A percentile compares a stretch with the other conserved stretches of the same genome.
phyloP scores from a whole-genome alignment of 2,797 vertebrate species.

The Halcyon chelicuti region DNA sequence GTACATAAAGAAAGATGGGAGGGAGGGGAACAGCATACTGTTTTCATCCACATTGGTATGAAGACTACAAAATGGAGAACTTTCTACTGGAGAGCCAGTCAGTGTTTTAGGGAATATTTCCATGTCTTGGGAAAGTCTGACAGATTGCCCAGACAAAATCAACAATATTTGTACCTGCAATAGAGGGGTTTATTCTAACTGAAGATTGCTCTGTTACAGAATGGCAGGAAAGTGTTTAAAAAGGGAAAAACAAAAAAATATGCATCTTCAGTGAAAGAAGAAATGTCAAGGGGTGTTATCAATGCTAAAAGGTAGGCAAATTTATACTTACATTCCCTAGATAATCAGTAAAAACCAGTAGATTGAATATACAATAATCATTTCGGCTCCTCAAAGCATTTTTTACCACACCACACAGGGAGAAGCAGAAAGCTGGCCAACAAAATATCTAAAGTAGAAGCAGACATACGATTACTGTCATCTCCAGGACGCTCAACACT shows the following conservation, averaged over 20 bases:
- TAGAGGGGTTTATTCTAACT: background rate
- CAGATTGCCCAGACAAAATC: background rate
- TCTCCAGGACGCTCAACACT: background rate
- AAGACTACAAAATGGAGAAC: background rate
- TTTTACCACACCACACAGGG: background rate
- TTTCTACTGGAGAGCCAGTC: background rate
- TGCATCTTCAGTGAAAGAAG: background rate
- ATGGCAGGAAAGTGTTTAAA: background rate
- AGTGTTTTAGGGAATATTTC: background rate
- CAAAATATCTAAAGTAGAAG: background rate
- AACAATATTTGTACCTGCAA: background rate
- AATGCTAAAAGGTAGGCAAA: background rate
- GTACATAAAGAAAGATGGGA: background rate
- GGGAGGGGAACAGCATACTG: background rate
- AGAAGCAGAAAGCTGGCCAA: background rate
- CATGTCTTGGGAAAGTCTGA: background rate
- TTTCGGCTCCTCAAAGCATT: background rate
- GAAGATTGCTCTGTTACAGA: background rate
- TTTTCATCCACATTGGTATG: background rate
- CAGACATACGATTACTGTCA: accelerated
- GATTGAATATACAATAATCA: background rate
- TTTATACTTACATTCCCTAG: background rate
- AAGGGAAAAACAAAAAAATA: background rate
- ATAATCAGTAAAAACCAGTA: background rate
- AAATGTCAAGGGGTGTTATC: background rate